Base-by-base conservation (phyloP, 2,888 invertebrate genomes). In the Morpho helenor region DNA sequence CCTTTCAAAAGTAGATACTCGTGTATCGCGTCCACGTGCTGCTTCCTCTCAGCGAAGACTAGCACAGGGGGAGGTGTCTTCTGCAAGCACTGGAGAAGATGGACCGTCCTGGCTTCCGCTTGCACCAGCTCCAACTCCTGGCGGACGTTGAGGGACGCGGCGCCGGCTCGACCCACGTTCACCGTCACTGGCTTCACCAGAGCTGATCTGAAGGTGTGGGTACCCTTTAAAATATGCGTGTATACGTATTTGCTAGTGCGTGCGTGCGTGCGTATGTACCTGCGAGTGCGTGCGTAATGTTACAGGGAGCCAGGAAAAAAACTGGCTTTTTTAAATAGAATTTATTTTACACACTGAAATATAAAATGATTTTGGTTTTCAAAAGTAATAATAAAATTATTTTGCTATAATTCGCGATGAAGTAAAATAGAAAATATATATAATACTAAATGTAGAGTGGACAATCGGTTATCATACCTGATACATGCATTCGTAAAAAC, bases 1-100 rank as follows among this genome's bases (percentile, higher is more conserved):
- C 96, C 99, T 89, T 99, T 99, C 0, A 99, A 84, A 45, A 99
- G 86, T 56, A 99, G 86, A 84, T 99, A 99, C 79, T 99, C 99
- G 71, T 99, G 99, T 71, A 99, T 99, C 1, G 98, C 97, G 82
- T 99, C 99, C 0, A 99, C 99, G 76, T 99, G 99, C 80, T 99
- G 98, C 77, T 99, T 99, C 83, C 99, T 97, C 84, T 99, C 99
- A 0, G 99, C 99, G 88, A 99, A 99, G 66, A 99, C 97, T 10
- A 99, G 90, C 1, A 99, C 99, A 0, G 99, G 99, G 0, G 99
- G 99, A 0, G 96, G 90, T 0, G 99, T 99, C 87, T 99, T 99
- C 87, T 99, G 88, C 7, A 99, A 91, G 73, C 98, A 98, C 68
- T 98, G 97, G 57, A 99, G 90, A 2, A 99, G 90, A 77, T 98